Conservation (phyloP, 1,140 invertebrate genomes). For the Ceratoteleas bidentatus region DNA sequence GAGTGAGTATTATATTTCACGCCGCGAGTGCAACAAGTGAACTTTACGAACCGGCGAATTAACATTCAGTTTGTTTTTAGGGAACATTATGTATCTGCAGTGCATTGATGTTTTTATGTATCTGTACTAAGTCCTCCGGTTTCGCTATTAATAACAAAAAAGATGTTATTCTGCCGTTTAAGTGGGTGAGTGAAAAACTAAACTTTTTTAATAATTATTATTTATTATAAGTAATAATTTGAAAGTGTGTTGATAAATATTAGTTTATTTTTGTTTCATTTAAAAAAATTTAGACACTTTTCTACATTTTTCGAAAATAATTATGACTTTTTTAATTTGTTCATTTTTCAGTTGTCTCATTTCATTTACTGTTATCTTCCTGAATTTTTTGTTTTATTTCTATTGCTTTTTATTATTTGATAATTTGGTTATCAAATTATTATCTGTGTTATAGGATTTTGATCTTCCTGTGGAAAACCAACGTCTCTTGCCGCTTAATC, state of each 20-base stretch:
- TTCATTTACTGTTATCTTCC: conserved; percentile 7
- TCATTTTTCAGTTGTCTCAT: not conserved
- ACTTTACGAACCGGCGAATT: not conserved
- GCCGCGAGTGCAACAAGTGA: not conserved
- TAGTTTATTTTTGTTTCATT: too few species aligned
- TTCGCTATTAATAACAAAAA: conserved; percentile 15
- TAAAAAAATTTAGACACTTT: too few species aligned
- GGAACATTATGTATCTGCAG: conserved; percentile 33
- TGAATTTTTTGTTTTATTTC: too few species aligned
- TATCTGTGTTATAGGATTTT: conserved; percentile 19
- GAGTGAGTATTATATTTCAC: conserved; percentile 26
- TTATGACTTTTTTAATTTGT: not conserved
- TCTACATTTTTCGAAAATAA: too few species aligned
- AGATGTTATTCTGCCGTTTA: conserved; percentile 15
- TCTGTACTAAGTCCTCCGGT: conserved; percentile 10
- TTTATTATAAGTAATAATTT: too few species aligned
- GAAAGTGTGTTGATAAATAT: too few species aligned
- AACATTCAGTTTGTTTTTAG: conserved; percentile 22
- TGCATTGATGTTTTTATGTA: conserved; percentile 38
- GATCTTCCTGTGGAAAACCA: conserved; percentile 8
- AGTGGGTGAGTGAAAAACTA: conserved; percentile 16
- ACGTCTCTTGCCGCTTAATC: conserved; percentile 5
- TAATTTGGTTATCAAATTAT: too few species aligned
- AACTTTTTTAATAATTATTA: conserved; percentile 6
- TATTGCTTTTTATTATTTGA: too few species aligned